Conservation (phyloP, 1,140 invertebrate species). For the Vanessa atalanta region DNA sequence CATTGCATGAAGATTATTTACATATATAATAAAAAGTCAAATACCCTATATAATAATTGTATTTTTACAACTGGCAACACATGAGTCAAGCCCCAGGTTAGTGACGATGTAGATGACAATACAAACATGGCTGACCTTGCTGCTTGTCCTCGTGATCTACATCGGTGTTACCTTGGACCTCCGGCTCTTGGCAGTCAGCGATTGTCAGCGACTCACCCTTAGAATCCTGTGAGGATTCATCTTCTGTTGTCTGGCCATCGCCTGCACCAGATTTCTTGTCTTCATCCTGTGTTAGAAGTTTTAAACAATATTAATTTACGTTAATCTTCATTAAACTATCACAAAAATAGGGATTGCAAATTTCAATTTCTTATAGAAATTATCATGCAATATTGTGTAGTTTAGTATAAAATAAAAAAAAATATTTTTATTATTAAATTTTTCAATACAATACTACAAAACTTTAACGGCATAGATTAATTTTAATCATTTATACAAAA, state of each 20-base stretch:
- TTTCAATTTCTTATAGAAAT: neutral
- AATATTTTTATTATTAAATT: no score
- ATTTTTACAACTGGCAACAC: conserved; percentile 3
- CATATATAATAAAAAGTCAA: neutral
- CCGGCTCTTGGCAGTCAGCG: conserved; percentile 37
- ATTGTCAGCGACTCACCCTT: conserved; percentile 70
- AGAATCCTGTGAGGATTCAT: conserved; percentile 81
- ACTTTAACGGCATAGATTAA: no score
- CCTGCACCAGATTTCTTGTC: conserved; percentile 75
- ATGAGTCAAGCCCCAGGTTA: conserved; percentile 58
- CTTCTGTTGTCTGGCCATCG: conserved; percentile 77
- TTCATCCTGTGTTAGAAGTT: conserved; percentile 67
- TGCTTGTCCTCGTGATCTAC: conserved; percentile 66
- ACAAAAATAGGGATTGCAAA: no score
- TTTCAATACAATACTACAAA: no score
- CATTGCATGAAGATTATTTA: neutral
- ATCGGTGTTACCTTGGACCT: conserved; percentile 72
- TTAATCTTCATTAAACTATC: no score
- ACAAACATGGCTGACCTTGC: conserved; percentile 56
- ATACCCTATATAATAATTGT: neutral
- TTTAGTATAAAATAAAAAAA: no score
- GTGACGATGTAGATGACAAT: conserved; percentile 67
- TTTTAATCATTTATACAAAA: no score
- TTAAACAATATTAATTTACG: no score
- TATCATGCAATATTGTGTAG: neutral